Base-by-base conservation (phyloP, 2,113 vertebrate genomes). In the Aleadryas rufinucha region DNA sequence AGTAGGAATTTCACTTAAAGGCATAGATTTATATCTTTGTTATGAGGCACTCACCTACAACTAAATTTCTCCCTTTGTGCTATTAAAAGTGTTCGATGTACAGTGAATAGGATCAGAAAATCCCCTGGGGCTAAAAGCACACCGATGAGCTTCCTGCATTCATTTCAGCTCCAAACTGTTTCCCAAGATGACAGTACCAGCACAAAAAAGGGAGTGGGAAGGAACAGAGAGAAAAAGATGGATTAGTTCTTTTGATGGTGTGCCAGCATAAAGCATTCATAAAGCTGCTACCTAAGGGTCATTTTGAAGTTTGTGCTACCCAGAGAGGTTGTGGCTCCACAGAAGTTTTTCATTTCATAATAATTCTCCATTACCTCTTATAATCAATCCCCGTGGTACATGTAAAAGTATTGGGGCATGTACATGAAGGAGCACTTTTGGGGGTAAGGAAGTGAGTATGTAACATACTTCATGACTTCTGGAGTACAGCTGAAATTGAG, bases 61-160 rank as follows among this genome's bases (percentile, higher is more conserved):
- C 26, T 54, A 7, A 52, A 59, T 42, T 21, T 16, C 39, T 70
- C 23, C 24, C 30, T 82, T 56, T 68, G 44, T 79, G 31, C 28
- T 42, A 41, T 57, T 76, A 56, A 35, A 81, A 82, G 13, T 16
- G 33, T 56, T 65, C 20, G 17, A 57, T 54, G 28, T 41, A 68
- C 24, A 59, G 7, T 3, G 16, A 76, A 75, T 5, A 65, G 41
- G 39, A 83, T 47, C 61, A 91, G 61, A 87, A 91, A 76, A 79
- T 9, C 37, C 20, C 41, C 2, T 1, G 4, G 37, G 37, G 12
- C 44, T 71, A 56, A 75, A 66, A 87, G 49, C 19, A 39, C 37
- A 61, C 16, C 0, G 0, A 13, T 22, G 41, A 63, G 26, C 23
- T 74, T 57, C 39, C 52, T 7, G 3, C 42, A 57, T 70, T 77